phyloP scores from a whole-genome alignment of 2,797 vertebrate genomes.

The Lithobates sylvaticus region DNA sequence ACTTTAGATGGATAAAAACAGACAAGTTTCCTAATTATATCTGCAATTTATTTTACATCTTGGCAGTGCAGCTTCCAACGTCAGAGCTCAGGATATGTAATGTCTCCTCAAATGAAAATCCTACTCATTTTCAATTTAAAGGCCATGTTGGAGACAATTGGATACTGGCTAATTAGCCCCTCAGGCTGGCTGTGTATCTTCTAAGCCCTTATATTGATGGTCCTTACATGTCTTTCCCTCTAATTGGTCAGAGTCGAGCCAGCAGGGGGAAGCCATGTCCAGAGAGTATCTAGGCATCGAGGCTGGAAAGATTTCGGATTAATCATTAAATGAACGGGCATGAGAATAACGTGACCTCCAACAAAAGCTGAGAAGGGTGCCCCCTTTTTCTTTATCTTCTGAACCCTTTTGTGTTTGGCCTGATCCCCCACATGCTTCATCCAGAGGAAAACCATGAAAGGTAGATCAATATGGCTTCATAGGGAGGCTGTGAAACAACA shows the following conservation, averaged over 20 bases:
- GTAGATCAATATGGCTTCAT: slow-evolving; percentile 29
- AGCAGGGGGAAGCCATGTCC: neutral
- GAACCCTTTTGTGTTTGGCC: neutral
- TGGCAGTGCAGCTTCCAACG: slow-evolving; percentile 6
- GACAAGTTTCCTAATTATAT: slow-evolving; percentile 35
- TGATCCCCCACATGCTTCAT: slow-evolving; percentile 6
- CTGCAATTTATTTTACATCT: slow-evolving; percentile 38
- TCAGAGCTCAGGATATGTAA: slow-evolving; percentile 11
- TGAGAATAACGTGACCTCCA: neutral
- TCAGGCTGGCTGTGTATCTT: slow-evolving; percentile 13
- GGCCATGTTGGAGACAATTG: slow-evolving; percentile 40
- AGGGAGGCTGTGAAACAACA: neutral
- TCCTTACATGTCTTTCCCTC: neutral
- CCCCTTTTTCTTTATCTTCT: neutral
- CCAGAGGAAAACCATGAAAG: slow-evolving; percentile 16
- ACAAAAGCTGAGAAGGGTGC: neutral
- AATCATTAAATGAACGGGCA: neutral
- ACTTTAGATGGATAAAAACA: neutral
- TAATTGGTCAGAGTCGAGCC: slow-evolving; percentile 48
- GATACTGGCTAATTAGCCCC: slow-evolving; percentile 54
- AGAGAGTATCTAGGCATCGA: neutral
- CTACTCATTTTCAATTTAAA: slow-evolving; percentile 37
- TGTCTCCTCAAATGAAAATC: slow-evolving; percentile 21
- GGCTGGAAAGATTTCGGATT: slow-evolving; percentile 22
- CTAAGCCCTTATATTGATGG: slow-evolving; percentile 18